phyloP scores from a whole-genome alignment of 2,797 vertebrate genomes.

The Toxotes lorentzi region DNA sequence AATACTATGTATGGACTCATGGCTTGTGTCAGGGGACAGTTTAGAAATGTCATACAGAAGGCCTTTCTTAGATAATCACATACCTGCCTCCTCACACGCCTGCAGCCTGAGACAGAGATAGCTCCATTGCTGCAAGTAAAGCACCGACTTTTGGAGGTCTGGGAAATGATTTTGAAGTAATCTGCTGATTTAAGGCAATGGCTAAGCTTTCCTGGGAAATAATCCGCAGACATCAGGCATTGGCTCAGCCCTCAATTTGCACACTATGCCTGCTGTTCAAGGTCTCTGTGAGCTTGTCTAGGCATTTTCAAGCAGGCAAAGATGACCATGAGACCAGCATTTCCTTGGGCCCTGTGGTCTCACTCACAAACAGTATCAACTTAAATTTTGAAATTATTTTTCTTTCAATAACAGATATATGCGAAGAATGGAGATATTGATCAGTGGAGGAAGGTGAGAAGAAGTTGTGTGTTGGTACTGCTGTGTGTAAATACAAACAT shows the following conservation, averaged over 20 bases:
- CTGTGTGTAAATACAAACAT: not conserved
- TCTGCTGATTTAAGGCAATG: constrained; percentile 59
- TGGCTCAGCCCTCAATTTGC: constrained; percentile 51
- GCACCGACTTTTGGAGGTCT: constrained; percentile 22
- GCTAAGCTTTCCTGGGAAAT: constrained; percentile 63
- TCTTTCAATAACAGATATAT: constrained; percentile 68
- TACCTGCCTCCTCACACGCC: constrained; percentile 8
- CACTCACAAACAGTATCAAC: constrained; percentile 4
- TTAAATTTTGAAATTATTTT: constrained; percentile 42
- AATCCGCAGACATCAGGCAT: constrained; percentile 51
- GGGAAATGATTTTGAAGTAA: constrained; percentile 63
- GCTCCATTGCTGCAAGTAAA: constrained; percentile 37
- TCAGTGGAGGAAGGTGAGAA: constrained; percentile 86
- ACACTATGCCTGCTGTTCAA: constrained; percentile 40
- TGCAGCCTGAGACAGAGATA: constrained; percentile 38
- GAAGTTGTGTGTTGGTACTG: constrained; percentile 2
- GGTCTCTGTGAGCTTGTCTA: constrained; percentile 35
- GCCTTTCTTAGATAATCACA: constrained; percentile 35
- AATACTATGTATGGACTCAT: constrained; percentile 27
- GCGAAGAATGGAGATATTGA: constrained; percentile 79
- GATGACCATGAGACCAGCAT: constrained; percentile 21
- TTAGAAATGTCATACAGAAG: constrained; percentile 45
- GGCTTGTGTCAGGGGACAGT: not conserved
- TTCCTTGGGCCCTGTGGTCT: constrained; percentile 5
- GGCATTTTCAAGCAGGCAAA: constrained; percentile 46